Evolutionary conservation across 2,797 vertebrate species (phyloP).

Genomic region (Thalassophryne amazonica): DNA sequence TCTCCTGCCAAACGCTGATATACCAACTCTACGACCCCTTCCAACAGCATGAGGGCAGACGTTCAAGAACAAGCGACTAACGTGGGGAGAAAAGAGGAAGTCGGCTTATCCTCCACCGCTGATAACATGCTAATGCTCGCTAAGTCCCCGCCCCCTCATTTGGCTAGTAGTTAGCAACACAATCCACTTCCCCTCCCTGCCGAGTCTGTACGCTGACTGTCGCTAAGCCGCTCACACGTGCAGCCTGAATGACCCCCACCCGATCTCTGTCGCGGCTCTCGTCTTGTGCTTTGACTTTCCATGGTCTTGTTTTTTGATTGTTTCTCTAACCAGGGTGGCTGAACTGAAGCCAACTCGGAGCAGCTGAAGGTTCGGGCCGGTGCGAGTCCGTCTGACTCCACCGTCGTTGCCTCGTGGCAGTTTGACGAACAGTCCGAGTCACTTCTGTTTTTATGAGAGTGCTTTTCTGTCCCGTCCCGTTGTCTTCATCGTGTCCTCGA

Average conservation of each 20-base stretch:
- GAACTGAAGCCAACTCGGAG: conserved; percentile 33
- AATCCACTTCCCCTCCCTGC: conserved; percentile 65
- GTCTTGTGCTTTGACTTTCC: conserved; percentile 35
- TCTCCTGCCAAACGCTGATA: conserved; percentile 93
- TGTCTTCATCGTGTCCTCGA: conserved; percentile 29
- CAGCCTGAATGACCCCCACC: conserved; percentile 51
- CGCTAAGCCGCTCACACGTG: conserved; percentile 56
- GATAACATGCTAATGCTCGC: conserved; percentile 70
- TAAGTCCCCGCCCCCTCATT: conserved; percentile 39
- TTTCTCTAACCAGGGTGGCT: conserved; percentile 45
- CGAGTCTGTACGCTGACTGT: conserved; percentile 59
- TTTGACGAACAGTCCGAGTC: conserved; percentile 27
- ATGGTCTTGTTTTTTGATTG: conserved; percentile 23
- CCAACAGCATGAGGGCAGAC: conserved; percentile 54
- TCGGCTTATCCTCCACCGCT: conserved; percentile 37
- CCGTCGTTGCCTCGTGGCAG: conserved; percentile 34
- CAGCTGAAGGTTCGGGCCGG: conserved; percentile 40
- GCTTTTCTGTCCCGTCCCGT: conserved; percentile 51
- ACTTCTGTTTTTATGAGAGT: conserved; percentile 22
- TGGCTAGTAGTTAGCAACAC: conserved; percentile 77
- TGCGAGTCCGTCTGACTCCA: conserved; percentile 45
- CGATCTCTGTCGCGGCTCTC: conserved; percentile 24
- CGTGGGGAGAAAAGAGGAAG: conserved; percentile 39
- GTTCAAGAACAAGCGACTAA: conserved; percentile 42
- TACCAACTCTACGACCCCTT: conserved; percentile 41